Base-by-base conservation (phyloP, 2,888 invertebrate genomes). In the Acleris emargana region DNA sequence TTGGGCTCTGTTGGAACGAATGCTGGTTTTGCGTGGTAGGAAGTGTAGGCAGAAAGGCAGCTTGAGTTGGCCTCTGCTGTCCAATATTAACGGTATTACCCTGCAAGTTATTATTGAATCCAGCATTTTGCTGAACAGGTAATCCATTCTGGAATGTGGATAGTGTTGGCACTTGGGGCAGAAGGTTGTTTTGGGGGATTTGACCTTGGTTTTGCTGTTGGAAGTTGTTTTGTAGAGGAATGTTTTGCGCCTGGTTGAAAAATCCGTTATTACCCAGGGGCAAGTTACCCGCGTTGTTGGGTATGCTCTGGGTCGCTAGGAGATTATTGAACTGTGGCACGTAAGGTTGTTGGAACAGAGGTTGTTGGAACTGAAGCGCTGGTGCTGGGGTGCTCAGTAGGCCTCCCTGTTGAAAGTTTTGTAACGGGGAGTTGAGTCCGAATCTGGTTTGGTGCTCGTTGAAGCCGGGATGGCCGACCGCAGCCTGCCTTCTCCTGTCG, bases 391-490 rank as follows among this genome's bases (percentile, higher is more conserved):
- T 89, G 68, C 81, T 81, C 62, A 81, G 71, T 43, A 86, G 71
- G 51, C 74, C 72, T 20, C 79, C 73, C 69, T 87, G 89, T 49
- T 87, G 90, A 75, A 89, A 91, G 69, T 76, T 87, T 74, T 90
- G 91, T 5, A 92, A 79, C 1, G 89, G 89, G 7, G 91, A 89
- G 69, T 72, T 89, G 58, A 91, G 74, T 45, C 91, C 92, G 71
- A 91, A 92, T 83, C 92, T 87, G 49, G 91, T 89, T 72, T 91
- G 91, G 69, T 92, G 91, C 70, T 92, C 91, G 69, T 72, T 89
- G 78, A 91, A 91, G 50, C 89, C 90, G 49, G 88, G 79, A 64
- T 88, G 90, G 62, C 86, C 86, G 71, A 86, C 73, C 28, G 83
- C 72, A 45, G 86, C 81, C 72, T 90, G 90, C 79, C 91, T 85